Conservation (phyloP, 1,140 invertebrate species). For the Apis cerana region DNA sequence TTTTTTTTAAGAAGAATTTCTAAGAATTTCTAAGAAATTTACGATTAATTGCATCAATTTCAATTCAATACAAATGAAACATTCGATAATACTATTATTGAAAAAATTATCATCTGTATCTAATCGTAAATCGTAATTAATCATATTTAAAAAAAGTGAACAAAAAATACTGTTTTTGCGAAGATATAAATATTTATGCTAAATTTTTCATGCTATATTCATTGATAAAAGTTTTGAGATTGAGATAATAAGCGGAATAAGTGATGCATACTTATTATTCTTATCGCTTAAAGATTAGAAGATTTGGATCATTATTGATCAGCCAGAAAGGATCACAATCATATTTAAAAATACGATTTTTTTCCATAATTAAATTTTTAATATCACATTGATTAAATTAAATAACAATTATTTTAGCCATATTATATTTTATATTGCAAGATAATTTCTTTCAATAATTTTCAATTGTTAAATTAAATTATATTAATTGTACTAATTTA, state of each 20-base stretch:
- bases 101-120: too few relatives aligned
- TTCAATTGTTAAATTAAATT: too few relatives aligned
- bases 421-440: too few relatives aligned
- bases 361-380: neutral
- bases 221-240: neutral
- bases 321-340: neutral
- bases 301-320: neutral
- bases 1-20: neutral
- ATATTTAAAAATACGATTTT: neutral
- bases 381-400: too few relatives aligned
- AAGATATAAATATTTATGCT: conserved; percentile 22
- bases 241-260: neutral
- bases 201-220: conserved; percentile 44
- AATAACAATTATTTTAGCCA: too few relatives aligned
- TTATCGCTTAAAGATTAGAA: neutral
- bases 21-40: too few relatives aligned
- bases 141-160: conserved; percentile 18
- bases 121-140: conserved; percentile 18
- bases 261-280: neutral
- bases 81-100: neutral
- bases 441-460: too few relatives aligned
- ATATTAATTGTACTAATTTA: too few relatives aligned
- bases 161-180: neutral
- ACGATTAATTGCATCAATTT: too few relatives aligned
- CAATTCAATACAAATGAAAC: neutral